phyloP scores from a whole-genome alignment of 2,797 vertebrate genomes.

The Gymnopithys bicolor region DNA sequence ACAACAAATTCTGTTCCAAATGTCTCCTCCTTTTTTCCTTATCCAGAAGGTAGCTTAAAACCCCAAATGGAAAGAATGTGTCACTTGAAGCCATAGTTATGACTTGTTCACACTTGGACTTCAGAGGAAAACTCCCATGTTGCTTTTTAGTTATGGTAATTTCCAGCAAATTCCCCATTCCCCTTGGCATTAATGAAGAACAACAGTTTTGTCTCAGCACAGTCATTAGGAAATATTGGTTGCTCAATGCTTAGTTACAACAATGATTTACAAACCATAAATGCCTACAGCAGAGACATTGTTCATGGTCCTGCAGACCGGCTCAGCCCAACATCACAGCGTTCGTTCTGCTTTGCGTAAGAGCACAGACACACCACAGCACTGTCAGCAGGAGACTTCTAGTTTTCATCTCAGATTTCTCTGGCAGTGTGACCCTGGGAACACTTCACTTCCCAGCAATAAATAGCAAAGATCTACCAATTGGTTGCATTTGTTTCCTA shows the following conservation, averaged over 20 bases:
- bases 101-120: background rate
- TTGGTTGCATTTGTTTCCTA: slow-evolving; percentile 3
- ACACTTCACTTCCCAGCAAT: background rate
- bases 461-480: background rate
- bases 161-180: background rate
- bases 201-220: background rate
- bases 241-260: slow-evolving; percentile 43
- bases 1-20: background rate
- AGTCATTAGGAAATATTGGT: background rate
- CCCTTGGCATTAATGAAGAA: background rate
- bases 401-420: slow-evolving; percentile 1
- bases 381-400: background rate
- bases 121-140: background rate
- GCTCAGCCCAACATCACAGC: background rate
- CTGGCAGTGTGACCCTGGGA: background rate
- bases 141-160: background rate
- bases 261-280: background rate
- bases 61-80: background rate
- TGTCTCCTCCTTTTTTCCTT: background rate
- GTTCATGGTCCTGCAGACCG: background rate
- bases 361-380: background rate
- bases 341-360: background rate
- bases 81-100: background rate
- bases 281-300: slow-evolving; percentile 16
- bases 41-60: background rate